Percentiles rank a stretch among this genome's conserved stretches.
phyloP scores from a whole-genome alignment of 2,113 vertebrate species.

The Spea bombifrons region DNA sequence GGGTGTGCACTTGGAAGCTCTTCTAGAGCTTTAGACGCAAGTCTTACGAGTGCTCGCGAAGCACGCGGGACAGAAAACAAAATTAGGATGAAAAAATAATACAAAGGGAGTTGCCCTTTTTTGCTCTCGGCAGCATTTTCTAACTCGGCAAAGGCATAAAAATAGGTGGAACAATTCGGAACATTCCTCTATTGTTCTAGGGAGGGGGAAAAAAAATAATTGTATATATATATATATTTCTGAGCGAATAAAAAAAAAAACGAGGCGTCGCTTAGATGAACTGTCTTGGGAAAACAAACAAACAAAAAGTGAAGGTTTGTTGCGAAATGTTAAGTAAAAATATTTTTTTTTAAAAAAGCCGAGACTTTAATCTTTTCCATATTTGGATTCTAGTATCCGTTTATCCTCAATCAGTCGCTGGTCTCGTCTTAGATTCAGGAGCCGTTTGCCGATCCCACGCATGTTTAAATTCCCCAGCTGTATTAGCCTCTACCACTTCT shows the following conservation, averaged over 20 bases:
- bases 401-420: no score
- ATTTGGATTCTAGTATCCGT: no score
- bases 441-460: no score
- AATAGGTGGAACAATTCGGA: conserved; percentile 5
- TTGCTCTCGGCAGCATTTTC: conserved; percentile 34
- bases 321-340: no score
- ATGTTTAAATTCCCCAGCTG: no score
- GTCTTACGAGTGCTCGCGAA: conserved; percentile 26
- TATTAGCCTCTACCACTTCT: no score
- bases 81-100: conserved; percentile 11
- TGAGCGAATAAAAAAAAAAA: not conserved
- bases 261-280: not conserved
- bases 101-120: conserved; percentile 41
- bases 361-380: no score
- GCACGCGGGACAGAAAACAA: conserved; percentile 25
- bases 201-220: not conserved
- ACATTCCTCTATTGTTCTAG: conserved; percentile 5
- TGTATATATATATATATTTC: not conserved
- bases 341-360: no score
- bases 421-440: no score
- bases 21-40: conserved; percentile 21
- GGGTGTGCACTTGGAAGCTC: conserved; percentile 39
- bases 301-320: no score
- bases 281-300: not conserved
- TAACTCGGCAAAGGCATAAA: conserved; percentile 19